Evolutionary conservation across 2,888 invertebrate genomes (phyloP), one percentile per base, ranked within the genome.

Genomic region (Drosophila testacea): DNA sequence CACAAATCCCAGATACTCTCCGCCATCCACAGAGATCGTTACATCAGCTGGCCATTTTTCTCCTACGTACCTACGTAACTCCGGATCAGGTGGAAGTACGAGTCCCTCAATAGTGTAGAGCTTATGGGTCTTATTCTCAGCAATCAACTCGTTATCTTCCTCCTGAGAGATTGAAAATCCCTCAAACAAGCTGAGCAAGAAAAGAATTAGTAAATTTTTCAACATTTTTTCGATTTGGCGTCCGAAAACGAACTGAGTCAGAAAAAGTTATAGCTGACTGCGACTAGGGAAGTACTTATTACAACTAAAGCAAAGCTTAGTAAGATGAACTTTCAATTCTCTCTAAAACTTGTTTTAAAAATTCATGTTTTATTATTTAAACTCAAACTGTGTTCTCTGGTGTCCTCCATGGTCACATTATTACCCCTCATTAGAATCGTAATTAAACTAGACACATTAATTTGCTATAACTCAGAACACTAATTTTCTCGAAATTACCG

Each of bases 1-100:
- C 16, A 98, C 93, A 91, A 97, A 98, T 55, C 97, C 98, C 79
- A 97, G 94, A 90, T 95, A 96, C 91, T 97, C 96, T 16, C 98
- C 98, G 6, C 97, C 96, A 91, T 98, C 98, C 7, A 98, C 95
- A 88, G 97, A 95, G n/a, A 97, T 93, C 76, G 95, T 94, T 4
- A 80, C 50, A 0, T 83, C 69, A 4, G 42, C 32, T 4, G 63
- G 50, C 69, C 70, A 79, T 0, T 32, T 10, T 0, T 6, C 1
- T 2, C 32, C 7, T 3, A 59, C 9, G 0, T 0, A 1, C 1
- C 22, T 22, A 22, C 22, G 22, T 1, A 68, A 10, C 2, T 11
- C 6, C 0, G 32, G 36, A 10, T 51, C 32, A 2, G 70, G 69
- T 0, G 32, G 22, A n/a, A 77, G 4, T 5, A 83, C 48, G 0